These are phyloP conservation scores for Nasonia vitripennis DNA, from an alignment of 1,140 invertebrate species.

Conservation along the genomic window DNA sequence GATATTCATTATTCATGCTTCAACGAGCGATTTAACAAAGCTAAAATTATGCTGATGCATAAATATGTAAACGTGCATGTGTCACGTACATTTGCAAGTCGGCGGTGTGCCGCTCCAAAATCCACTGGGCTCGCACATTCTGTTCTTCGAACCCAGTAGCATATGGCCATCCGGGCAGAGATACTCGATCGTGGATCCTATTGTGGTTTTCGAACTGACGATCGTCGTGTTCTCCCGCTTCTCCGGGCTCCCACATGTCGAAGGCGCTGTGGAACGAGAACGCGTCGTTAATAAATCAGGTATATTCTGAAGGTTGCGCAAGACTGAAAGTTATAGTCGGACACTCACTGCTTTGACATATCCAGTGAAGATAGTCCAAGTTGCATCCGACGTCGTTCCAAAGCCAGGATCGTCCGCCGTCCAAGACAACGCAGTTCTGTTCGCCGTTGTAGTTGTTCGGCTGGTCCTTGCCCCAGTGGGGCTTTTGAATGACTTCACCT, in stretches of 20 bases:
- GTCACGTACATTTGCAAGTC: constrained; percentile 89
- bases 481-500: constrained; percentile 86
- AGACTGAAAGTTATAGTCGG: constrained; percentile 30
- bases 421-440: constrained; percentile 94
- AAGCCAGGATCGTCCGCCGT: constrained; percentile 90
- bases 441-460: constrained; percentile 97
- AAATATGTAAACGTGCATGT: too few relatives aligned
- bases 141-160: constrained; percentile 82
- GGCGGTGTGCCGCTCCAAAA: constrained; percentile 88
- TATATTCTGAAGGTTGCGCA: background rate
- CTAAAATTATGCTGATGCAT: too few relatives aligned
- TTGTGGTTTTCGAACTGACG: constrained; percentile 80
- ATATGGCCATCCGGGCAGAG: constrained; percentile 89
- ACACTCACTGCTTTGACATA: constrained; percentile 91
- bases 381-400: constrained; percentile 98
- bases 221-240: constrained; percentile 89
- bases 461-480: constrained; percentile 93
- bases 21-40: too few relatives aligned
- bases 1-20: background rate
- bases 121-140: constrained; percentile 83
- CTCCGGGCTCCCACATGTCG: constrained; percentile 90
- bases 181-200: constrained; percentile 85
- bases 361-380: constrained; percentile 93
- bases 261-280: constrained; percentile 66
- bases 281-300: too few relatives aligned